Evolutionary conservation across 2,888 invertebrate genomes (phyloP).

Genomic region (Lycocerus yunnanus): DNA sequence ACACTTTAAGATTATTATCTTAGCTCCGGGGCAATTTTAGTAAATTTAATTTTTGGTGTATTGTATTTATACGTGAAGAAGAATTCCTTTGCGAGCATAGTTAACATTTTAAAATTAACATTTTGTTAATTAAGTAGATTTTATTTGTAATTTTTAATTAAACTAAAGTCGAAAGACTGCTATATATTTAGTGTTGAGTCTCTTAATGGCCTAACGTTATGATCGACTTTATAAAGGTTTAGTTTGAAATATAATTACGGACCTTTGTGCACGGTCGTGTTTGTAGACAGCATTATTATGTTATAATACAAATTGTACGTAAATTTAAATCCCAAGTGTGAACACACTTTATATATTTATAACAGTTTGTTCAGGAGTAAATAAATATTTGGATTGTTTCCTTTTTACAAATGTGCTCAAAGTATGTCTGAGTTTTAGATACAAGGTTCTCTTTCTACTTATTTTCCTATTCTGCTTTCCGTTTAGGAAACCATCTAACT

Average conservation of each 20-base stretch:
- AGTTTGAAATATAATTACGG: background rate
- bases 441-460: conserved; percentile 7
- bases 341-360: background rate
- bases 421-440: background rate
- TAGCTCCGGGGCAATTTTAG: background rate
- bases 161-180: background rate
- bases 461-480: conserved; percentile 20
- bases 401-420: conserved; percentile 5
- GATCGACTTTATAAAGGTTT: background rate
- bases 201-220: background rate
- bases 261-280: background rate
- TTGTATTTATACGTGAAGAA: background rate
- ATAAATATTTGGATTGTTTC: conserved; percentile 16
- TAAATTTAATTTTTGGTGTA: background rate
- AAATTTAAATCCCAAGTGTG: background rate
- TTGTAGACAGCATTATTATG: background rate
- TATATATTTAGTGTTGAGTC: background rate
- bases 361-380: background rate
- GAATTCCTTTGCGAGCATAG: background rate
- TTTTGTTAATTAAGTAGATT: background rate
- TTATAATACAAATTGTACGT: background rate
- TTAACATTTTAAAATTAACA: background rate
- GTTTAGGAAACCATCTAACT: conserved; percentile 24
- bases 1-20: background rate
- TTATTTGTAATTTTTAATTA: background rate